A percentile compares a stretch with the other conserved stretches of the same genome.
phyloP scores from a whole-genome alignment of 37 sponge, comb jelly and placozoan species.

The Agelas oroides region DNA sequence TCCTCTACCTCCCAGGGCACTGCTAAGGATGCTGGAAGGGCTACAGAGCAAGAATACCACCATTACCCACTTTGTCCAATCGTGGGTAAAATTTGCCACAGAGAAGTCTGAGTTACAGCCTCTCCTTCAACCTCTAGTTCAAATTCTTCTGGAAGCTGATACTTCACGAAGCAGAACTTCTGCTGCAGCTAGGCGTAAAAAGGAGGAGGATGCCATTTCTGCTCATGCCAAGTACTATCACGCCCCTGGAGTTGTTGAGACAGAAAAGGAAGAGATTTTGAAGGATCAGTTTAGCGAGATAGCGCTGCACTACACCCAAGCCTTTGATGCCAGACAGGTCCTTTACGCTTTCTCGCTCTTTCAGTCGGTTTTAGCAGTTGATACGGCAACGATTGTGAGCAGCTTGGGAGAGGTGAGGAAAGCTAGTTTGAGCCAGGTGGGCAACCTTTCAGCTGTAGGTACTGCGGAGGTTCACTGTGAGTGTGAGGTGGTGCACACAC shows the following conservation, averaged over 20 bases:
- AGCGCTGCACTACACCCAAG: conserved; percentile 29
- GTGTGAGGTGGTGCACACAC: not conserved
- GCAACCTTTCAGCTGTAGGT: not conserved
- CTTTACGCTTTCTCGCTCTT: conserved; percentile 54
- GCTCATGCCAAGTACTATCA: conserved; percentile 54
- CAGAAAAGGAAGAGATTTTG: not conserved
- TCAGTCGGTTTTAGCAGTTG: not conserved
- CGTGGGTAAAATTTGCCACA: conserved; percentile 39
- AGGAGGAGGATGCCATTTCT: conserved; percentile 5
- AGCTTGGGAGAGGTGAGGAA: not conserved
- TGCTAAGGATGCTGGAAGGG: conserved; percentile 70
- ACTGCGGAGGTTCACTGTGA: not conserved
- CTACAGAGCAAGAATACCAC: conserved; percentile 36
- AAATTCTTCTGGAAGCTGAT: conserved; percentile 41
- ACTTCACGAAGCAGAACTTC: not conserved
- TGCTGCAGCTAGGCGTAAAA: not conserved
- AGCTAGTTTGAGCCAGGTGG: not conserved
- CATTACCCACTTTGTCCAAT: conserved; percentile 20
- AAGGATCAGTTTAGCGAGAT: conserved; percentile 12
- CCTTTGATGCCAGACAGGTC: conserved; percentile 40
- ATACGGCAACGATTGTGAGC: conserved; percentile 5
- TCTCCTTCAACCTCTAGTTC: conserved; percentile 46
- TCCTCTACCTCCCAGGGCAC: conserved; percentile 16
- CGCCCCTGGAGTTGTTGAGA: conserved; percentile 12
- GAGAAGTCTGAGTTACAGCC: not conserved